Evolutionary conservation across 2,888 invertebrate genomes (phyloP).

Genomic region (Harpalus rubripes): DNA sequence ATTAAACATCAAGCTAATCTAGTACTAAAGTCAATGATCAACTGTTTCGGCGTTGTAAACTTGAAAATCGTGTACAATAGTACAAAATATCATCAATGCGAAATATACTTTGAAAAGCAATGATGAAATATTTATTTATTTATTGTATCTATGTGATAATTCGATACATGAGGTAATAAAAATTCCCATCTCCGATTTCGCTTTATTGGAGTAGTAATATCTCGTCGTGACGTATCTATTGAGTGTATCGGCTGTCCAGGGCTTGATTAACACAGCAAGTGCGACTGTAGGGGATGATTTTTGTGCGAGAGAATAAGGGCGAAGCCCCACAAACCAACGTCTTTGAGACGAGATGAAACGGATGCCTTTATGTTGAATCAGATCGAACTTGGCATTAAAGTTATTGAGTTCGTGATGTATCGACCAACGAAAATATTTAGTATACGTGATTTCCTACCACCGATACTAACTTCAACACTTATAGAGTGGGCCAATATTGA

Average conservation of each 20-base stretch:
- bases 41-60: too few relatives aligned
- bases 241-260: neutral
- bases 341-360: slow-evolving; percentile 33
- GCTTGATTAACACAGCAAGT: slow-evolving; percentile 15
- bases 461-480: neutral
- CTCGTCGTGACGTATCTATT: slow-evolving; percentile 5
- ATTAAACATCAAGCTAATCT: too few relatives aligned
- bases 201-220: neutral
- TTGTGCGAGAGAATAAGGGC: neutral
- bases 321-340: slow-evolving; percentile 13
- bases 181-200: neutral
- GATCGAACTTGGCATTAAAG: slow-evolving; percentile 48
- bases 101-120: too few relatives aligned
- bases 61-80: too few relatives aligned
- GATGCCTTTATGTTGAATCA: slow-evolving; percentile 34
- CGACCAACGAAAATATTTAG: slow-evolving; percentile 35
- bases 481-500: neutral
- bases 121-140: too few relatives aligned
- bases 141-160: neutral
- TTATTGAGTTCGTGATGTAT: slow-evolving; percentile 48
- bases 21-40: too few relatives aligned
- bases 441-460: neutral
- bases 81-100: too few relatives aligned
- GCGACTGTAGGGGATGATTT: neutral
- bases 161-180: slow-evolving; percentile 12